These are phyloP conservation scores for Mobula hypostoma DNA, from an alignment of 2,113 vertebrate species.

Conservation along the genomic window DNA sequence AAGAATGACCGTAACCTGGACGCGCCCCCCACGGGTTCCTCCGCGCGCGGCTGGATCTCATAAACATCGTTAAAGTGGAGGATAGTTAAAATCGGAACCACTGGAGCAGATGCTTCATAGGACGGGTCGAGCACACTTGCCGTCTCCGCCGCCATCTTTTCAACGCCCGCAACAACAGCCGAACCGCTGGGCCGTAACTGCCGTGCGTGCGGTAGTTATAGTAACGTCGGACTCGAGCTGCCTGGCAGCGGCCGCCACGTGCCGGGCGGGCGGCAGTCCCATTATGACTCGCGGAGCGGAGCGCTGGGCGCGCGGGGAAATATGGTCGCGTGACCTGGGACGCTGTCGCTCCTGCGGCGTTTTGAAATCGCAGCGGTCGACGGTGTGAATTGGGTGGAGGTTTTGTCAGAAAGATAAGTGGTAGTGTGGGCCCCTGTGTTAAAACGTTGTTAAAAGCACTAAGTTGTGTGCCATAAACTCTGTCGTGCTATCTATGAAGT, in stretches of 20 bases:
- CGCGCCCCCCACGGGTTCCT: constrained; percentile 42
- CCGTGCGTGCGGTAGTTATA: background rate
- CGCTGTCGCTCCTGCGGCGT: no score
- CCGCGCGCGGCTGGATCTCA: constrained; percentile 36
- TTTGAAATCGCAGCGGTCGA: no score
- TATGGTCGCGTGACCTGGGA: no score
- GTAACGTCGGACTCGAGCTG: background rate
- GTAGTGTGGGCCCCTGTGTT: background rate
- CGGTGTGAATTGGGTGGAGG: background rate
- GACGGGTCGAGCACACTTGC: background rate
- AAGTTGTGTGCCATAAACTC: background rate
- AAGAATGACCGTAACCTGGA: constrained; percentile 40
- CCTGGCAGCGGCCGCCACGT: background rate
- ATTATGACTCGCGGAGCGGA: background rate
- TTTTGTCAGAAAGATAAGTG: background rate
- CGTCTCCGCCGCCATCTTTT: constrained; percentile 21
- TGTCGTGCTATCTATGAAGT: background rate
- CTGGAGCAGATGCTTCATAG: constrained; percentile 39
- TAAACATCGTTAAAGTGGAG: constrained; percentile 46
- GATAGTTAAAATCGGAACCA: constrained; percentile 37
- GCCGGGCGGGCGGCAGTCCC: background rate
- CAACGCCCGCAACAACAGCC: background rate
- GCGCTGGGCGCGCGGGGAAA: no score
- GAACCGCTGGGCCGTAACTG: background rate
- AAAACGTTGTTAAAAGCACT: background rate